phyloP scores from a whole-genome alignment of 2,113 vertebrate species.

The Cyphomyrus plagiostoma region DNA sequence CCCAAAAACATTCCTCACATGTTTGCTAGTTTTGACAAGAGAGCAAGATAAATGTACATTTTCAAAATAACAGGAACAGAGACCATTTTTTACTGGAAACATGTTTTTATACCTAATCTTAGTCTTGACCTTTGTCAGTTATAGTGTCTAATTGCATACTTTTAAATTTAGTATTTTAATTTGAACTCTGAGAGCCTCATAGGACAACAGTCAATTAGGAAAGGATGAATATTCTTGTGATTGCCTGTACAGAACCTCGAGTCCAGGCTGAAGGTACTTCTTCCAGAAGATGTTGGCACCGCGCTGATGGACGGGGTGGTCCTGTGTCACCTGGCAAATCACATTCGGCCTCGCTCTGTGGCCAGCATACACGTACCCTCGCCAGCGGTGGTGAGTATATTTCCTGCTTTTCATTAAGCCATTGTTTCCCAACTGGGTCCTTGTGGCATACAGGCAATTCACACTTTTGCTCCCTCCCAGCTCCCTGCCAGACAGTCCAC shows the following conservation, averaged over 20 bases:
- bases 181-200: not conserved
- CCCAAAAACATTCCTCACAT: not conserved
- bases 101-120: not conserved
- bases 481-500: not conserved
- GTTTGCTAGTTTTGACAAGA: not conserved
- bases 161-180: not conserved
- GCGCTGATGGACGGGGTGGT: constrained; percentile 96
- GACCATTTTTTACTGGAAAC: not conserved
- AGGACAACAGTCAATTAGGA: not conserved
- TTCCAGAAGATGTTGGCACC: constrained; percentile 91
- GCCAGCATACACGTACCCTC: constrained; percentile 97
- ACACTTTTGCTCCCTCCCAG: not conserved
- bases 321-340: constrained; percentile 95
- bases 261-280: constrained; percentile 85
- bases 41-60: not conserved
- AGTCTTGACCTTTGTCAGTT: not conserved
- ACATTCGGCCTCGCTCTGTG: constrained; percentile 93
- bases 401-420: not conserved
- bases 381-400: constrained; percentile 78
- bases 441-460: not conserved
- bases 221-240: not conserved
- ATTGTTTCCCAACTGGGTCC: not conserved
- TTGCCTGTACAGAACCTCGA: constrained; percentile 78
- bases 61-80: not conserved
- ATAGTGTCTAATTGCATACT: not conserved